Evolutionary conservation across 2,888 invertebrate species (phyloP).

Genomic region (Drosophila quinaria): DNA sequence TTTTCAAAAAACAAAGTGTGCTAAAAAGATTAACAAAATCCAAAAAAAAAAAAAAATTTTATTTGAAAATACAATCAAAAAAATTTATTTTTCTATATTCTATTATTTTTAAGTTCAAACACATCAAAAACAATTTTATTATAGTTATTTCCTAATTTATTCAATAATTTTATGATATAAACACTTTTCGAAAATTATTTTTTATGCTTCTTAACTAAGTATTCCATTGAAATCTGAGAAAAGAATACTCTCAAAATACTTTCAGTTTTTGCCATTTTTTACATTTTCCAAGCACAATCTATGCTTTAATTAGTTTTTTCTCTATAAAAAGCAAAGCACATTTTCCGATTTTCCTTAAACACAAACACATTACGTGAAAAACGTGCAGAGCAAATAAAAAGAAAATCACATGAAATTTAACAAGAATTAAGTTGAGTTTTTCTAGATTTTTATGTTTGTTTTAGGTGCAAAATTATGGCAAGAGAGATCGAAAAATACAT

Average conservation of each 20-base stretch:
- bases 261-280: background rate
- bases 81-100: too few relatives aligned
- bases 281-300: background rate
- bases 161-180: background rate
- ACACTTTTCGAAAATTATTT: background rate
- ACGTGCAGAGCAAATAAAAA: constrained; percentile 10
- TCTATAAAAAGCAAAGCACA: background rate
- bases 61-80: too few relatives aligned
- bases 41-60: too few relatives aligned
- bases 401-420: constrained; percentile 56
- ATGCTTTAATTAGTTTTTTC: constrained; percentile 9
- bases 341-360: constrained; percentile 5
- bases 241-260: background rate
- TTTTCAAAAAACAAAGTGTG: too few relatives aligned
- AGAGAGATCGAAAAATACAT: constrained; percentile 4
- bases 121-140: too few relatives aligned
- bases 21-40: too few relatives aligned
- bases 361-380: constrained; percentile 37
- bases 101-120: background rate
- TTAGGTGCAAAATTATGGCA: constrained; percentile 25
- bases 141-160: too few relatives aligned
- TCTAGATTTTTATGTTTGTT: constrained; percentile 11
- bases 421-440: constrained; percentile 52
- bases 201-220: background rate
- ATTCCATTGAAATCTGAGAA: background rate